A percentile compares a stretch with the other conserved stretches of the same genome.
Conservation (phyloP, 2,797 vertebrate genomes). For the Epinephelus awoara region DNA sequence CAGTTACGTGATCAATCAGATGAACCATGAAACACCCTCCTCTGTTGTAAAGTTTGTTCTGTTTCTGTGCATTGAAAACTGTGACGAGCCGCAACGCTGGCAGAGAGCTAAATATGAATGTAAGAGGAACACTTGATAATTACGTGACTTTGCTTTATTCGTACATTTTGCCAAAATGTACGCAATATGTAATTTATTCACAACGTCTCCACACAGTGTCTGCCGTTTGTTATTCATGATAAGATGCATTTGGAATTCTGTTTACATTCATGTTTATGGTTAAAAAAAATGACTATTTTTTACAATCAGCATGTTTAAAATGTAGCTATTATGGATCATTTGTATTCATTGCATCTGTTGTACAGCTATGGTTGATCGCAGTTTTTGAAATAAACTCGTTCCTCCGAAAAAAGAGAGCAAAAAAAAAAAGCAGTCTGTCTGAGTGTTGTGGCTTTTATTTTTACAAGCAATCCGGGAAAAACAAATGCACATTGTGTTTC, state of each 20-base stretch:
- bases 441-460: constrained; percentile 28
- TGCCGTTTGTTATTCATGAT: constrained; percentile 49
- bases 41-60: constrained; percentile 70
- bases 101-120: constrained; percentile 73
- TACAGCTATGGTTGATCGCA: constrained; percentile 67
- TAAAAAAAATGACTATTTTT: constrained; percentile 67
- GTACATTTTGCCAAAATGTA: constrained; percentile 63
- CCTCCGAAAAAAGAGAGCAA: constrained; percentile 21
- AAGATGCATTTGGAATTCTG: constrained; percentile 50
- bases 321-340: constrained; percentile 69
- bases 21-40: constrained; percentile 54
- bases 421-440: constrained; percentile 1
- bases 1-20: constrained; percentile 49
- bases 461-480: neutral
- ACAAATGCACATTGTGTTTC: constrained; percentile 1
- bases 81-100: constrained; percentile 31
- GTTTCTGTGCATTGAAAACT: constrained; percentile 67
- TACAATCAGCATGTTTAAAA: constrained; percentile 77
- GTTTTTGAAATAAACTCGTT: constrained; percentile 79
- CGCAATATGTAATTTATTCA: constrained; percentile 56
- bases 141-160: constrained; percentile 55
- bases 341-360: constrained; percentile 77
- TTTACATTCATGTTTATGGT: constrained; percentile 59
- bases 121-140: constrained; percentile 55
- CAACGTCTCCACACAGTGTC: constrained; percentile 46